phyloP scores from a whole-genome alignment of 2,797 vertebrate genomes.

The Periophthalmus magnuspinnatus region DNA sequence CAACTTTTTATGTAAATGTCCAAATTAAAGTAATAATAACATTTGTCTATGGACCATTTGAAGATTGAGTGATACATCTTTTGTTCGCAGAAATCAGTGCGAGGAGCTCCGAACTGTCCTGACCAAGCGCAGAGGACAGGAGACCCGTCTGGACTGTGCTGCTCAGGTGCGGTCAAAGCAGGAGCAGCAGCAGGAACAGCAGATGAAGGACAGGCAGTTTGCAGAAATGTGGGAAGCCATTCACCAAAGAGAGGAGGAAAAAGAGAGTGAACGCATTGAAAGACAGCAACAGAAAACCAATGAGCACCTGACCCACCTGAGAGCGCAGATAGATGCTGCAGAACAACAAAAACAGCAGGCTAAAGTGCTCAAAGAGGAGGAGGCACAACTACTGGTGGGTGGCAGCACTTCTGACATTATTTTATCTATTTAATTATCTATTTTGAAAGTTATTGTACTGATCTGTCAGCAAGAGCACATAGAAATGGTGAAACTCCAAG shows the following conservation, averaged over 20 bases:
- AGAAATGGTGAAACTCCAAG: conserved; percentile 69
- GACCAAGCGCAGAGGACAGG: conserved; percentile 48
- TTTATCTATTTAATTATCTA: not conserved
- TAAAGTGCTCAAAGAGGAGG: conserved; percentile 76
- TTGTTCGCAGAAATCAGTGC: conserved; percentile 67
- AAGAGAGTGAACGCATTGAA: conserved; percentile 40
- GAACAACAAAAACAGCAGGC: conserved; percentile 54
- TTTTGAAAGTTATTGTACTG: not conserved
- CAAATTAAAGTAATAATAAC: not conserved
- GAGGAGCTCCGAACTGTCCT: conserved; percentile 74
- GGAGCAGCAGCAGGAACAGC: conserved; percentile 56
- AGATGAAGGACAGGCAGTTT: conserved; percentile 77
- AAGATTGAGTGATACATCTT: not conserved
- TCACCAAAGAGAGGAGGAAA: conserved; percentile 76
- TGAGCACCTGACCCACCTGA: conserved; percentile 57
- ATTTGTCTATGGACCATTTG: not conserved
- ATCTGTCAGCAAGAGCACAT: conserved; percentile 72
- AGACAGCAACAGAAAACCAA: conserved; percentile 35
- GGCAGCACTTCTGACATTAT: not conserved
- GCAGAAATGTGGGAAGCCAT: conserved; percentile 83
- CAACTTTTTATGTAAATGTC: conserved; percentile 85
- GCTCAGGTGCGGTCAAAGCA: conserved; percentile 76
- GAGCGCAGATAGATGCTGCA: conserved; percentile 69
- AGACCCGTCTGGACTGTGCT: conserved; percentile 72
- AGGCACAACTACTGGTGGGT: conserved; percentile 78